Conservation (phyloP, 23 tunicate genomes). For the Corella eumyota region DNA sequence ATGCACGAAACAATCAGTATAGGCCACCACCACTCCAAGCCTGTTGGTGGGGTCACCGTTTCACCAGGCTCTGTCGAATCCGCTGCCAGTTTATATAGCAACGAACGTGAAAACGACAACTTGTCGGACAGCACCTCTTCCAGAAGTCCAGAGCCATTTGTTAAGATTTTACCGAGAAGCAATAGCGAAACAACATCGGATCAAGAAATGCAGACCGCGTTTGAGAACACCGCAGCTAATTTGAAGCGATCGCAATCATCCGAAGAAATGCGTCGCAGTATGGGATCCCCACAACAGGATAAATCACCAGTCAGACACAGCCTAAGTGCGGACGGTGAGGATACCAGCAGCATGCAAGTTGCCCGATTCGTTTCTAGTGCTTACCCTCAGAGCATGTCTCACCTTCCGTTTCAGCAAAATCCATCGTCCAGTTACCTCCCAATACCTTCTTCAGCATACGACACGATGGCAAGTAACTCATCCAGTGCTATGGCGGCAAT, state of each 20-base stretch:
- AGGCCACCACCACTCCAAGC: conserved; percentile 32
- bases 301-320: background rate
- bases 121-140: conserved; percentile 5
- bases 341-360: conserved; percentile 1
- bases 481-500: conserved; percentile 27
- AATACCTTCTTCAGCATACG: conserved; percentile 7
- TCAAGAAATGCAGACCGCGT: conserved; percentile 1
- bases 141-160: conserved; percentile 42
- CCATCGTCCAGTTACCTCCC: background rate
- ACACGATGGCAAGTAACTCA: conserved; percentile 14
- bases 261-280: conserved; percentile 9
- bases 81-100: conserved; percentile 38
- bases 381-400: background rate
- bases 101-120: conserved; percentile 27
- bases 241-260: conserved; percentile 15
- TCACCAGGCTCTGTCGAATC: conserved; percentile 48
- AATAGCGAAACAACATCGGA: background rate
- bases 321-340: conserved; percentile 1
- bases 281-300: background rate
- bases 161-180: conserved; percentile 25
- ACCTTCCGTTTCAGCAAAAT: no score
- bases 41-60: conserved; percentile 2
- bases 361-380: background rate
- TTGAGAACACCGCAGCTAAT: conserved; percentile 3
- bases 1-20: conserved; percentile 51